These are phyloP conservation scores for Pan troglodytes DNA, from an alignment of 2,113 vertebrate genomes.

Conservation along the genomic window NHGRI_mPanTro3-v2.1_pri NC_072401.2:51934501-51935000, in stretches of 20 bases:
- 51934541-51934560: background rate
- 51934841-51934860: background rate
- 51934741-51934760: background rate
- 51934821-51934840: background rate
- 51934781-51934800: background rate
- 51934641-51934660: background rate
- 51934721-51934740: background rate
- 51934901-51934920: background rate
- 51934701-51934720: background rate
- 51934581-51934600: background rate
- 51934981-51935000: background rate
- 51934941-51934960: background rate
- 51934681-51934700: background rate
- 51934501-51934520: background rate
- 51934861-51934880: background rate
- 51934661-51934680: background rate
- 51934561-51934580: background rate
- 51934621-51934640: background rate
- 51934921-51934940: background rate
- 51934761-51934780: background rate
- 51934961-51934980: constrained; percentile 6
- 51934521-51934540: background rate
- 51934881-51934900: background rate
- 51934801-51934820: background rate
- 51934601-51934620: background rate